Percentiles rank a stretch among this genome's conserved stretches.
phyloP scores from a whole-genome alignment of 2,888 invertebrate species.

The Fragum sueziense region DNA sequence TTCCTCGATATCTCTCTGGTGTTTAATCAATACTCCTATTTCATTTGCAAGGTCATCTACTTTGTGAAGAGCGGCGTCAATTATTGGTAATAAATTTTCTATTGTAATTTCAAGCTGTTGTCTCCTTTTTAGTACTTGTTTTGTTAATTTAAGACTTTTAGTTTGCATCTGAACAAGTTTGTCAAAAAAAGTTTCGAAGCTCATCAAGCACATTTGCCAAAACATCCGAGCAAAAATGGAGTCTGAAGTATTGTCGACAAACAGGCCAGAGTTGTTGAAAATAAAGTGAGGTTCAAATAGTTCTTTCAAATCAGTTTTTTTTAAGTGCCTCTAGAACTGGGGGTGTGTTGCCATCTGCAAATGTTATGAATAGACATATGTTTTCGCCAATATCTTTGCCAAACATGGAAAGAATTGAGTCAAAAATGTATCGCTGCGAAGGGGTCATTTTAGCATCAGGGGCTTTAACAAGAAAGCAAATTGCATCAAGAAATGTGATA shows the following conservation, averaged over 20 bases:
- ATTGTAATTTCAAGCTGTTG: slow-evolving; percentile 44
- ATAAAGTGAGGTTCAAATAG: slow-evolving; percentile 30
- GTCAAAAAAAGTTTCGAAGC: slow-evolving; percentile 43
- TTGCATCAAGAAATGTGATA: slow-evolving; percentile 44
- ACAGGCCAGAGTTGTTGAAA: slow-evolving; percentile 56
- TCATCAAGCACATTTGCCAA: slow-evolving; percentile 48
- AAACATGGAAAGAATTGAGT: slow-evolving; percentile 53
- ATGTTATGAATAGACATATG: slow-evolving; percentile 50
- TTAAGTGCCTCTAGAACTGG: slow-evolving; percentile 46
- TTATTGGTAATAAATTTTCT: slow-evolving; percentile 40
- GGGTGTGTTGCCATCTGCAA: slow-evolving; percentile 53
- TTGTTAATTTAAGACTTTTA: slow-evolving; percentile 52
- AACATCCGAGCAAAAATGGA: slow-evolving; percentile 35
- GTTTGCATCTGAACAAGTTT: slow-evolving; percentile 22
- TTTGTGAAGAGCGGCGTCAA: slow-evolving; percentile 44
- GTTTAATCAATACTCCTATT: slow-evolving; percentile 30
- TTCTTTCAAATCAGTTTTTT: slow-evolving; percentile 32
- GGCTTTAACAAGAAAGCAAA: slow-evolving; percentile 54
- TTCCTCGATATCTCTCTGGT: slow-evolving; percentile 40
- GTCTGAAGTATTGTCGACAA: slow-evolving; percentile 27
- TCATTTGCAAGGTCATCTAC: slow-evolving; percentile 39
- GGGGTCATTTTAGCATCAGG: slow-evolving; percentile 43
- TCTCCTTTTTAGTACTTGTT: slow-evolving; percentile 42
- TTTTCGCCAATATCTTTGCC: slow-evolving; percentile 51
- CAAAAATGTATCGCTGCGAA: slow-evolving; percentile 55